Percentiles rank a stretch among this genome's conserved stretches.
Conservation (phyloP, 2,113 vertebrate species). For the Lutjanus erythropterus region DNA sequence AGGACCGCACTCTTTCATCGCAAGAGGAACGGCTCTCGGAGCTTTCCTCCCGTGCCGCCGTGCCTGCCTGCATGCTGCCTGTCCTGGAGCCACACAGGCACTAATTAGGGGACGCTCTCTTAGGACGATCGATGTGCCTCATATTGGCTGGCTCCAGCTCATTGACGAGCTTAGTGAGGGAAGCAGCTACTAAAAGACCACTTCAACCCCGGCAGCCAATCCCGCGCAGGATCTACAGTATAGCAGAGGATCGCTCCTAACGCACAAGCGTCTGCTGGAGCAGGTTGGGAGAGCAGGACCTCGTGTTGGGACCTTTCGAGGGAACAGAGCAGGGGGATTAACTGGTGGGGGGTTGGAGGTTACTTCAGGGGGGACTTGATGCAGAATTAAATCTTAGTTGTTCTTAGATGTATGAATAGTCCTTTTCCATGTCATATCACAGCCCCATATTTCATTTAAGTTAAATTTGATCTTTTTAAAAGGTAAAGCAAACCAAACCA, state of each 20-base stretch:
- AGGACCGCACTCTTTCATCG: not conserved
- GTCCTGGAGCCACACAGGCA: conserved; percentile 69
- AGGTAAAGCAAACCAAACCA: too few relatives aligned
- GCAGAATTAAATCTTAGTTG: conserved; percentile 62
- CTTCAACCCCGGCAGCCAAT: conserved; percentile 54
- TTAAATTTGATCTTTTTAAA: not conserved
- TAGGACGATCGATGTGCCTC: conserved; percentile 77
- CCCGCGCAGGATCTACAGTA: not conserved
- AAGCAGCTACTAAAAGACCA: conserved; percentile 63
- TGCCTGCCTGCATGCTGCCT: conserved; percentile 44
- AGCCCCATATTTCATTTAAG: too few relatives aligned
- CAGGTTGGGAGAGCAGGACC: conserved; percentile 38
- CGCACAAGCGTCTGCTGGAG: conserved; percentile 5
- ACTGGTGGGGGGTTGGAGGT: conserved; percentile 33
- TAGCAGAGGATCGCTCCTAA: conserved; percentile 1
- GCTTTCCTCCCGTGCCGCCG: not conserved
- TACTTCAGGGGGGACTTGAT: conserved; percentile 50
- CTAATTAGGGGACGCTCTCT: conserved; percentile 79
- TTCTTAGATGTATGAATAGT: too few relatives aligned
- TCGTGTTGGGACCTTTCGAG: conserved; percentile 60
- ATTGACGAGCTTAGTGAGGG: conserved; percentile 76
- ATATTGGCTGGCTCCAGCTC: conserved; percentile 78
- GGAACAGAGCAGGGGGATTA: conserved; percentile 47
- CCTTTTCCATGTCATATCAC: too few relatives aligned
- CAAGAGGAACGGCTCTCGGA: conserved; percentile 7